Evolutionary conservation across 92 coral and sea anemone genomes (phyloP).

Genomic region (Palythoa grandiflora): DNA sequence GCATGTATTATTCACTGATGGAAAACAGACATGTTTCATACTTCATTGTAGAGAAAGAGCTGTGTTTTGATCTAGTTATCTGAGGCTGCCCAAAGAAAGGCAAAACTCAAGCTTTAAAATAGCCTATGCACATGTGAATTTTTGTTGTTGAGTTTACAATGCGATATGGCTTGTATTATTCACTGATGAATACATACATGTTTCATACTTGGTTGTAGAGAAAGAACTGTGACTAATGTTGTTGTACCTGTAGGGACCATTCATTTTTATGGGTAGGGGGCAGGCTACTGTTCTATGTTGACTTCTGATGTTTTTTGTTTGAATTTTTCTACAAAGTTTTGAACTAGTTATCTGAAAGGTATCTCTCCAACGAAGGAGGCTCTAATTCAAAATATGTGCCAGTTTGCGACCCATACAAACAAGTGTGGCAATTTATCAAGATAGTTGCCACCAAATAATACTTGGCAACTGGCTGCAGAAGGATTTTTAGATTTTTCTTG

Average conservation of each 20-base stretch:
- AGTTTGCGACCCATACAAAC: background rate
- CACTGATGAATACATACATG: background rate
- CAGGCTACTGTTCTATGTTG: no score
- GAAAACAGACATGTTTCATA: slow-evolving; percentile 16
- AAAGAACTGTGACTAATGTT: slow-evolving; percentile 20
- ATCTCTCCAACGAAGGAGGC: slow-evolving; percentile 54
- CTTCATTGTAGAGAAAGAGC: slow-evolving; percentile 1
- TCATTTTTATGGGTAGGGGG: no score
- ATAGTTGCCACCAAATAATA: no score
- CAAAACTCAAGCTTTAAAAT: slow-evolving; percentile 10
- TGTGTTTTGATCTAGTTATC: background rate
- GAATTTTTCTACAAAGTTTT: no score
- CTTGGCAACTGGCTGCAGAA: no score
- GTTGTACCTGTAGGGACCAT: background rate
- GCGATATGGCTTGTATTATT: background rate
- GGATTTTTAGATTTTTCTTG: no score
- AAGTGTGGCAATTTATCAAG: no score
- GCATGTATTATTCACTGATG: background rate
- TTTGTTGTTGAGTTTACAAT: slow-evolving; percentile 14
- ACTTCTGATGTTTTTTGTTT: no score
- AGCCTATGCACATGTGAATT: background rate
- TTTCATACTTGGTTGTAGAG: slow-evolving; percentile 16
- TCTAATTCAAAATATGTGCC: slow-evolving; percentile 59
- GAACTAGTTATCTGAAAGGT: no score
- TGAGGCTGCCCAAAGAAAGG: slow-evolving; percentile 1